Conservation (phyloP, 2,797 vertebrate genomes). For the Iguana delicatissima region DNA sequence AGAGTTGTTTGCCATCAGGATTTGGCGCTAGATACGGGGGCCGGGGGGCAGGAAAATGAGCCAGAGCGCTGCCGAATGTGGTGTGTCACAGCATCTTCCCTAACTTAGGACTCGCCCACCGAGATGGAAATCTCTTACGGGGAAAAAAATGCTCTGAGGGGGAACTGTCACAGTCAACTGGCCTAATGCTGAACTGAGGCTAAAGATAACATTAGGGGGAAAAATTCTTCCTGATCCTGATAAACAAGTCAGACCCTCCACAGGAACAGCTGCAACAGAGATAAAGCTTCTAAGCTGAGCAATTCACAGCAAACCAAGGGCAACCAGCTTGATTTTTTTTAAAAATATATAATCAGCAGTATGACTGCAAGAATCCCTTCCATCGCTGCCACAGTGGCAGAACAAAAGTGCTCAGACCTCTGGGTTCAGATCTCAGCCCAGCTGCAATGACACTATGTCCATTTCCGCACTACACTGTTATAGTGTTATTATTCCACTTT, state of each 20-base stretch:
- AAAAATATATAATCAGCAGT: background rate
- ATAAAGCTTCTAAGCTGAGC: conserved; percentile 43
- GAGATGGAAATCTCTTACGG: conserved; percentile 25
- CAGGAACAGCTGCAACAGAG: conserved; percentile 44
- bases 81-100: background rate
- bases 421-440: background rate
- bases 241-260: conserved; percentile 19
- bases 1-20: background rate
- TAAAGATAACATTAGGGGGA: conserved; percentile 12
- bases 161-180: conserved; percentile 12
- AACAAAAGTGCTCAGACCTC: too few species aligned
- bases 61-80: background rate
- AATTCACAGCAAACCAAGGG: conserved; percentile 36
- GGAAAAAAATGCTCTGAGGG: background rate
- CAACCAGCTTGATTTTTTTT: background rate
- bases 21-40: background rate
- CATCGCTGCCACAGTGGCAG: background rate
- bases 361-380: background rate
- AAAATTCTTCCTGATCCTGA: conserved; percentile 16
- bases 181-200: fast-evolving
- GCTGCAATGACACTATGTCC: too few species aligned
- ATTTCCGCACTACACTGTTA: too few species aligned
- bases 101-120: fast-evolving
- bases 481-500: too few species aligned
- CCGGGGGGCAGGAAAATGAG: background rate